Evolutionary conservation across 2,113 vertebrate genomes (phyloP), one percentile per base, ranked within the genome.

Genomic region (Ciconia boyciana): DNA sequence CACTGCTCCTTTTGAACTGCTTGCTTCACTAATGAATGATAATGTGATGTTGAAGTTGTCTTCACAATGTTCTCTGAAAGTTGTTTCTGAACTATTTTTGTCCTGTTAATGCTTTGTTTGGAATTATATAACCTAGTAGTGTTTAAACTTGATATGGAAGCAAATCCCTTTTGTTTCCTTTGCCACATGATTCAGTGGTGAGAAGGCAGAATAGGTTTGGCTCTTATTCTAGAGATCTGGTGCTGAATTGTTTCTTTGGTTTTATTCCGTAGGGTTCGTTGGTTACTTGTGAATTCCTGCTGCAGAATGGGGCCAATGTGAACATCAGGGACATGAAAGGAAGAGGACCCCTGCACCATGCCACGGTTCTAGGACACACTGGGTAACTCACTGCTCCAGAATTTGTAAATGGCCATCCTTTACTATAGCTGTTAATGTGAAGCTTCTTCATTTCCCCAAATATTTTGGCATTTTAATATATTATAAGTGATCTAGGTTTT

Each of bases 281-380:
- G 98, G 99, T 99, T 94, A 98, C 99, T 22, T 99, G 99, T 41
- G 99, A 99, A 96, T 99, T 99, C 97, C 98, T 99, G 87, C 99
- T 99, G 54, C 99, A 99, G 97, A 99, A 99, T 41, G 99, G 99
- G 76, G 99, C 99, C 64, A 99, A 99, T 34, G 99, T 99, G 91
- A 99, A 99, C 97, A 99, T 99, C 96, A 98, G 98, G 95, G 99
- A 99, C 60, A 74, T 98, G 72, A 98, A 98, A 74, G 99, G 99
- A 52, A 97, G 99, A 95, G 99, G 99, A 31, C 99, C 99, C 3
- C 98, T 99, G 57, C 99, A 99, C 96, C 99, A 99, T 2, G 99
- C 99, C 96, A 99, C 99, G 0, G 98, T 99, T 97, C 97, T 99
- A 52, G 99, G 99, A 43, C 99, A 99, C 96, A 99, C 99, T 1